Conservation (phyloP, 2,113 vertebrate genomes). For the Gymnarchus niloticus region DNA sequence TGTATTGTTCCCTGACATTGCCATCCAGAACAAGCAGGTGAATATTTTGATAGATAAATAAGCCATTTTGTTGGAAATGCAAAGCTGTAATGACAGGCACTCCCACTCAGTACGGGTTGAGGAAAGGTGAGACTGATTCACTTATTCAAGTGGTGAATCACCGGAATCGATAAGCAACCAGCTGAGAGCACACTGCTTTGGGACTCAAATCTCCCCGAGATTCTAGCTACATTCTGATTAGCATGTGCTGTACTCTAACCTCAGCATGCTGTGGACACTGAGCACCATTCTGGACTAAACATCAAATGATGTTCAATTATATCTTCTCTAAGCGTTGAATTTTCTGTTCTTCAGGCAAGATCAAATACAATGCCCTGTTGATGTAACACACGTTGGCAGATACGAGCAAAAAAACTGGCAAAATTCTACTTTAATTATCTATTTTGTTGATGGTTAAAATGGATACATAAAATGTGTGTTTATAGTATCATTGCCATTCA, state of each 20-base stretch:
- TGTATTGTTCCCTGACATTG: background rate
- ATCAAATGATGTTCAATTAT: background rate
- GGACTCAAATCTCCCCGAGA: background rate
- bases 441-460: background rate
- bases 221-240: background rate
- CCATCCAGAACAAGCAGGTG: slow-evolving; percentile 17
- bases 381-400: background rate
- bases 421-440: background rate
- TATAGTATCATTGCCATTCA: background rate
- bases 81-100: slow-evolving; percentile 49
- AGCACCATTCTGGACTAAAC: background rate
- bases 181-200: background rate
- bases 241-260: background rate
- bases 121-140: slow-evolving; percentile 69
- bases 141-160: slow-evolving; percentile 45
- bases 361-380: background rate
- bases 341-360: background rate
- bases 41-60: slow-evolving; percentile 1
- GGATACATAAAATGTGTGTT: background rate
- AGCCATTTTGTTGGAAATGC: background rate
- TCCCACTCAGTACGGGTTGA: slow-evolving; percentile 65
- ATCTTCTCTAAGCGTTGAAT: background rate
- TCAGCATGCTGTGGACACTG: background rate
- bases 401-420: background rate
- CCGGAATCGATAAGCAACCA: slow-evolving; percentile 12